Base-by-base conservation (phyloP, 2,888 invertebrate genomes). In the Trachelus iudaicus region DNA sequence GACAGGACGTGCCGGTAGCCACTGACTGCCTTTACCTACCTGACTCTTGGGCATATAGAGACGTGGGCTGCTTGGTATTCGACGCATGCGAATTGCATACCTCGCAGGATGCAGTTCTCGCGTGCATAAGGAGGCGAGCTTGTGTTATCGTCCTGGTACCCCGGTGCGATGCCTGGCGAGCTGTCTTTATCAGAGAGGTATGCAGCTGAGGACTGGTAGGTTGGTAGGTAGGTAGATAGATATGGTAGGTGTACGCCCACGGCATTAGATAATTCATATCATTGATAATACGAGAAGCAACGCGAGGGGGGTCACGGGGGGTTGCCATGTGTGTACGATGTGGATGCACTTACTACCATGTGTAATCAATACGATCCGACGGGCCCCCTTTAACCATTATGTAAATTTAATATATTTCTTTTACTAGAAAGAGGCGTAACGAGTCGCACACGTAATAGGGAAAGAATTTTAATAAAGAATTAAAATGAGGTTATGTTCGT, bases 31-130 rank as follows among this genome's bases (percentile, higher is more conserved):
- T 15, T 23, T 56, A 2, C 56, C 56, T 56, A 56, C 56, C 56
- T 56, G 56, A 56, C 56, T 56, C 56, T 56, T 23, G 56, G 56
- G 2, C 6, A 23, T 84, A 83, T 81, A 77, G 80, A 23, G 79
- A 81, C 83, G 86, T 86, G 86, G 86, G 86, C 82, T 83, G 86
- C 75, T 80, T 79, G 86, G 85, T 84, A 85, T 85, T 84, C 83
- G 78, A 80, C 80, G 56, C 56, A 56, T 56, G 56, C 56, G 56
- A 56, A 56, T 56, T 23, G 23, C 56, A 56, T 56, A 23, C 23
- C 23, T 71, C 6, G 71, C 71, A 34, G 71, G 71, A 79, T 79
- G 75, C 79, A 79, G 78, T 81, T 79, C 83, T 81, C 82, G 82
- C 82, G 81, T 78, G 80, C 81, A 77, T 79, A 81, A 80, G 81